Base-by-base conservation (phyloP, 2,888 invertebrate species). In the Phymatocera aterrima region DNA sequence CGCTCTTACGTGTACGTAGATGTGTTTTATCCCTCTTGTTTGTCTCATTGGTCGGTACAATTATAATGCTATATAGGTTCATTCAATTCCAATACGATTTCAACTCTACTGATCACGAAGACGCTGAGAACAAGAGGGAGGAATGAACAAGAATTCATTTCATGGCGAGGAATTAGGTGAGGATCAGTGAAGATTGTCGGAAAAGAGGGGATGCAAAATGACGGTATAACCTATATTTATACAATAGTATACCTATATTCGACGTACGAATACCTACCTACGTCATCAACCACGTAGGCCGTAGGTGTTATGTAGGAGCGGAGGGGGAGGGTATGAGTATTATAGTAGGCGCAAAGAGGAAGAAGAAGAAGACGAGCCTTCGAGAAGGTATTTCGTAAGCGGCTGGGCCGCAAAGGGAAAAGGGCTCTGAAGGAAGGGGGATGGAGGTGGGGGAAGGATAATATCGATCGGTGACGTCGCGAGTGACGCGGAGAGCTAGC, bases 391-490 rank as follows among this genome's bases (percentile, higher is more conserved):
- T n/a, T n/a, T n/a, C n/a, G n/a, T n/a, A n/a, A n/a, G n/a, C n/a
- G n/a, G n/a, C n/a, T n/a, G n/a, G n/a, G n/a, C n/a, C n/a, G n/a
- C n/a, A n/a, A n/a, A n/a, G n/a, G n/a, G n/a, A n/a, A n/a, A n/a
- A n/a, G n/a, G n/a, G n/a, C n/a, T 28, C 28, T 28, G 18, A 51
- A 21, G 51, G 18, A 15, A 10, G 37, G 37, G 37, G 37, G 61
- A 24, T 8, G 51, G 15, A 10, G 37, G n/a, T 21, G 37, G 37
- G 18, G 37, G 61, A n/a, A 37, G 68, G 18, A 34, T 37, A 48
- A 51, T 72, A 72, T 72, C 72, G 72, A 72, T 51, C 72, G 51
- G 34, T 72, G 48, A 72, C 72, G 72, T 72, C 72, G 34, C 60
- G 61, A 61, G 40, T 54, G 46, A 46, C 65, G 60, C 72, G 70